These are phyloP conservation scores for Tanypteryx hageni DNA, from an alignment of 2,888 invertebrate genomes.

Conservation along the genomic window DNA sequence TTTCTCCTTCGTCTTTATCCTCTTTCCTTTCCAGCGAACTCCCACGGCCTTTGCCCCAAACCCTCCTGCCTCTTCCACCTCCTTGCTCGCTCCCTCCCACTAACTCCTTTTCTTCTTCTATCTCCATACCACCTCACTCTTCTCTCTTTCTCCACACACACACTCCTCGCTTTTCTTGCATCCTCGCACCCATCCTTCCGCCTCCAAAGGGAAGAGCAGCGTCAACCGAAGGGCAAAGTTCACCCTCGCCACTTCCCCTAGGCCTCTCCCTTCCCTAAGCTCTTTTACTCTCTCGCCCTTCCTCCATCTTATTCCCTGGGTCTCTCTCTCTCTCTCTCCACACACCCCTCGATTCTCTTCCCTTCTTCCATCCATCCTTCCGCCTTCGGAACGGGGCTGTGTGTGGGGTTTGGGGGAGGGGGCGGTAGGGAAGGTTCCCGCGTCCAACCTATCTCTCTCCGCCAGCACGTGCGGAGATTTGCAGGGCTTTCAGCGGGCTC, in stretches of 20 bases:
- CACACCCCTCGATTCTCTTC: neutral
- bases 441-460: slow-evolving; percentile 23
- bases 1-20: neutral
- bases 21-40: neutral
- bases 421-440: neutral
- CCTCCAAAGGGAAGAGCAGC: neutral
- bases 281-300: neutral
- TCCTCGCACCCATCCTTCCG: slow-evolving; percentile 24
- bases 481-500: slow-evolving; percentile 61
- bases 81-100: neutral
- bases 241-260: neutral
- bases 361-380: neutral
- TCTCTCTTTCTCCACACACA: neutral
- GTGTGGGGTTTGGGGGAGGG: neutral
- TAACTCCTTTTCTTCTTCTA: neutral
- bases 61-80: neutral
- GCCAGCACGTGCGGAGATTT: slow-evolving; percentile 61
- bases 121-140: too few species aligned
- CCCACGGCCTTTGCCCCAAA: slow-evolving; percentile 17
- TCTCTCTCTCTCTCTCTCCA: neutral
- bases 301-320: too few species aligned
- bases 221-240: neutral
- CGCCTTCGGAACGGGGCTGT: too few species aligned
- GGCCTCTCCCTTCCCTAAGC: neutral
- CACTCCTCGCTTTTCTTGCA: too few species aligned